These are phyloP conservation scores for Megaleporinus macrocephalus DNA, from an alignment of 2,113 vertebrate genomes.

Conservation along the genomic window DNA sequence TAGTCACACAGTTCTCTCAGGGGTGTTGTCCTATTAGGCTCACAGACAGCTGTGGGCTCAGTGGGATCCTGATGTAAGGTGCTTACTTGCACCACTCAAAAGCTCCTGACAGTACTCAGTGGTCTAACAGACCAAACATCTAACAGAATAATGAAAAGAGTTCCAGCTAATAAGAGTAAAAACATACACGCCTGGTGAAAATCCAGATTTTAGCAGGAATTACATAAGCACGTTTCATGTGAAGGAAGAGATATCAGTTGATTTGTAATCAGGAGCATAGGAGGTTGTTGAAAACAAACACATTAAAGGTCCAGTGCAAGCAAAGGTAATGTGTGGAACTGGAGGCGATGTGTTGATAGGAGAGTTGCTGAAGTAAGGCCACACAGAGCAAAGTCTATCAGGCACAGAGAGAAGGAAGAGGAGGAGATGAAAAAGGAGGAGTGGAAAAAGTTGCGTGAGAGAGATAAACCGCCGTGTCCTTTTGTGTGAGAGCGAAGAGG, in stretches of 20 bases:
- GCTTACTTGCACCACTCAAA: no score
- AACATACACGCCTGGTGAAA: no score
- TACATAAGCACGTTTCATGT: neutral
- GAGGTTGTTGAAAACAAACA: neutral
- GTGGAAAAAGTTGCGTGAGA: slow-evolving; percentile 16
- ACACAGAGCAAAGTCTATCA: neutral
- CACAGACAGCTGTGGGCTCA: no score
- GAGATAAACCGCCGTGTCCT: slow-evolving; percentile 36
- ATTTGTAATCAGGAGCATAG: neutral
- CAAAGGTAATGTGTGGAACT: neutral
- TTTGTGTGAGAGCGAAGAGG: slow-evolving; percentile 18
- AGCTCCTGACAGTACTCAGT: no score
- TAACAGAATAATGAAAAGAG: no score
- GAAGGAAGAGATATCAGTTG: no score
- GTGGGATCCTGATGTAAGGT: no score
- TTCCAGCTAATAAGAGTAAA: no score
- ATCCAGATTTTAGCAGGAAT: no score
- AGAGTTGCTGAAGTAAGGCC: neutral
- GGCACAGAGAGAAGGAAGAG: neutral
- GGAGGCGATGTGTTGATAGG: neutral
- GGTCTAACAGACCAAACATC: no score
- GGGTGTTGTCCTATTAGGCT: no score
- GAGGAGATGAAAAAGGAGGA: slow-evolving; percentile 28
- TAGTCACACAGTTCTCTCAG: no score
- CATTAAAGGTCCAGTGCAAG: neutral